These are phyloP conservation scores for Catharus minimus DNA, from an alignment of 2,113 vertebrate genomes.

Conservation along the genomic window DNA sequence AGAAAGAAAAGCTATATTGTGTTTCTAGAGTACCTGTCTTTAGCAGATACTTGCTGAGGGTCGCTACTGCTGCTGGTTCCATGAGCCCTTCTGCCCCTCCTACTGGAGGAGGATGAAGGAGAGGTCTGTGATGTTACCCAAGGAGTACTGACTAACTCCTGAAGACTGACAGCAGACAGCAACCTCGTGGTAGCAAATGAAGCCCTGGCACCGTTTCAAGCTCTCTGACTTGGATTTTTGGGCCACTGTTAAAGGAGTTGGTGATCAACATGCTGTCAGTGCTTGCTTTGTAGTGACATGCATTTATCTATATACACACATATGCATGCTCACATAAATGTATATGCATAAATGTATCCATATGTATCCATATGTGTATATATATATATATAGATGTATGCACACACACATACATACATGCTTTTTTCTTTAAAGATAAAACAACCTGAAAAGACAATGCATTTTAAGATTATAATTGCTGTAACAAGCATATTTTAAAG, in stretches of 20 bases:
- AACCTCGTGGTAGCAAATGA: background rate
- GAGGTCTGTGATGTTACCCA: background rate
- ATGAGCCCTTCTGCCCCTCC: background rate
- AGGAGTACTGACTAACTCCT: background rate
- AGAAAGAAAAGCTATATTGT: background rate
- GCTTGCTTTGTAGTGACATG: background rate
- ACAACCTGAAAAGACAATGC: background rate
- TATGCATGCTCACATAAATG: background rate
- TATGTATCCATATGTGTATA: background rate
- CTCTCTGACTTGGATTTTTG: background rate
- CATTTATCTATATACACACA: background rate
- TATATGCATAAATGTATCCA: background rate
- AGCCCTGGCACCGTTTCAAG: background rate
- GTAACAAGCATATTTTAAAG: background rate
- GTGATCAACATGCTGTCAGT: background rate
- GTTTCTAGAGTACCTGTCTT: background rate
- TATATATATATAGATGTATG: too few relatives aligned
- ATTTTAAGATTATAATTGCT: background rate
- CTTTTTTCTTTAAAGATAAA: background rate
- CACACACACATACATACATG: background rate
- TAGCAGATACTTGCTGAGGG: background rate
- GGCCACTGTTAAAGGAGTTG: background rate
- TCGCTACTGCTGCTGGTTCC: background rate
- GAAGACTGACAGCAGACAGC: background rate
- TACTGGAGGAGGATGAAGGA: background rate